Conservation (phyloP, 2,888 invertebrate genomes). For the Sphaerolaimus hirsutus region DNA sequence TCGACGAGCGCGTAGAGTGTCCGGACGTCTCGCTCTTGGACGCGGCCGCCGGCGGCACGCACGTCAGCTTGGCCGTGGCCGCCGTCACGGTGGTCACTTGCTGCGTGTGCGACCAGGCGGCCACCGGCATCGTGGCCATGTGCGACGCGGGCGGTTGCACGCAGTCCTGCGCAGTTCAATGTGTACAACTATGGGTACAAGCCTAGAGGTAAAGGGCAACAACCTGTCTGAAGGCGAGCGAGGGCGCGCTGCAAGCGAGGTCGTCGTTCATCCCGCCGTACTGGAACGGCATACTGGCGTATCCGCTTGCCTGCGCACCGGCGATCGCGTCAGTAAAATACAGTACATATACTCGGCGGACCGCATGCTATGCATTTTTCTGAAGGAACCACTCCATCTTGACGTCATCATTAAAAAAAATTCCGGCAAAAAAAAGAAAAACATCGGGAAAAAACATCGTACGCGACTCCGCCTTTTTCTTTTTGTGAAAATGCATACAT, state of each 20-base stretch:
- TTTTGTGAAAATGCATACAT: no score
- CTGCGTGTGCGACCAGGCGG: background rate
- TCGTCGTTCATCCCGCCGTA: slow-evolving; percentile 2
- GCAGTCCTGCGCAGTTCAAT: background rate
- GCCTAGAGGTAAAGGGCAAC: no score
- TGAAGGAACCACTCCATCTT: no score
- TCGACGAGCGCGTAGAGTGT: background rate
- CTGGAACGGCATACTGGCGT: slow-evolving; percentile 17
- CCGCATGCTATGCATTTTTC: no score
- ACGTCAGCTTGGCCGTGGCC: background rate
- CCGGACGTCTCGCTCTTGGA: background rate
- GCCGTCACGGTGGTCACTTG: background rate
- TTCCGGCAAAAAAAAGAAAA: no score
- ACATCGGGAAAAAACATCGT: no score
- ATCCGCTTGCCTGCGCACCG: slow-evolving; percentile 20
- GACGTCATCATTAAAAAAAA: no score
- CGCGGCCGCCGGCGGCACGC: slow-evolving; percentile 14
- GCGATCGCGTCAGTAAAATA: no score
- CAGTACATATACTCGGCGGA: no score
- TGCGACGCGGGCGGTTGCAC: background rate
- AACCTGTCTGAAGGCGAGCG: slow-evolving; percentile 7
- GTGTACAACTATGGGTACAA: background rate
- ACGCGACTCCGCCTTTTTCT: no score
- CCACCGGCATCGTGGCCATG: background rate
- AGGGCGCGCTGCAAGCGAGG: slow-evolving; percentile 8